phyloP scores from a whole-genome alignment of 1,140 invertebrate species.

The Sycobia sp. region DNA sequence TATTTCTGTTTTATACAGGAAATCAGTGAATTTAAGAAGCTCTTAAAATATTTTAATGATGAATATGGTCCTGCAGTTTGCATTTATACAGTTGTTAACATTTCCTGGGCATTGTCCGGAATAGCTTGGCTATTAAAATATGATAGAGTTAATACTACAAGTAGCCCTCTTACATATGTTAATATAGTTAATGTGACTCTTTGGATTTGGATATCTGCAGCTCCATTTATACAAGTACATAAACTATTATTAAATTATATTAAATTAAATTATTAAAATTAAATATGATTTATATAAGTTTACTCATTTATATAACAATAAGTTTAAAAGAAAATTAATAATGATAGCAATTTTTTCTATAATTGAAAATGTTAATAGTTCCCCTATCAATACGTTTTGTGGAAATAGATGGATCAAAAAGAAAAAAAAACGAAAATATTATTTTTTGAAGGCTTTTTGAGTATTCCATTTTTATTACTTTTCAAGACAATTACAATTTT shows the following conservation, averaged over 20 bases:
- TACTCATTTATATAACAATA: constrained; percentile 11
- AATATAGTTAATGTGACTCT: constrained; percentile 70
- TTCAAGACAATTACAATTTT: neutral
- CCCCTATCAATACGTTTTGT: no score
- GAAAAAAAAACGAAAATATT: no score
- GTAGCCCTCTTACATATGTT: constrained; percentile 65
- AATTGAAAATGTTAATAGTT: no score
- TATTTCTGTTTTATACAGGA: constrained; percentile 60
- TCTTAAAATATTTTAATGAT: constrained; percentile 76
- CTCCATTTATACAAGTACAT: constrained; percentile 73
- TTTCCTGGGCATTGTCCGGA: constrained; percentile 73
- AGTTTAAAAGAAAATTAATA: no score
- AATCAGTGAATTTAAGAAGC: constrained; percentile 75
- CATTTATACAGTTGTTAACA: constrained; percentile 75
- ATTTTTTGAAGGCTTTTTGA: no score
- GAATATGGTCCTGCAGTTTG: constrained; percentile 75
- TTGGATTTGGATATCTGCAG: constrained; percentile 71
- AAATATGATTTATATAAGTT: neutral
- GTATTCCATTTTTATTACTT: constrained; percentile 12
- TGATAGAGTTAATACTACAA: constrained; percentile 63
- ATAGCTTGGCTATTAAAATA: constrained; percentile 69
- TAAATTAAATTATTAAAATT: neutral
- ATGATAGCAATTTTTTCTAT: no score
- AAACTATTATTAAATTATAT: neutral
- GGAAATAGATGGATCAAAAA: no score